These are phyloP conservation scores for Luidia sarsii DNA, from an alignment of 53 echinoderm and acorn worm genomes.

Conservation along the genomic window DNA sequence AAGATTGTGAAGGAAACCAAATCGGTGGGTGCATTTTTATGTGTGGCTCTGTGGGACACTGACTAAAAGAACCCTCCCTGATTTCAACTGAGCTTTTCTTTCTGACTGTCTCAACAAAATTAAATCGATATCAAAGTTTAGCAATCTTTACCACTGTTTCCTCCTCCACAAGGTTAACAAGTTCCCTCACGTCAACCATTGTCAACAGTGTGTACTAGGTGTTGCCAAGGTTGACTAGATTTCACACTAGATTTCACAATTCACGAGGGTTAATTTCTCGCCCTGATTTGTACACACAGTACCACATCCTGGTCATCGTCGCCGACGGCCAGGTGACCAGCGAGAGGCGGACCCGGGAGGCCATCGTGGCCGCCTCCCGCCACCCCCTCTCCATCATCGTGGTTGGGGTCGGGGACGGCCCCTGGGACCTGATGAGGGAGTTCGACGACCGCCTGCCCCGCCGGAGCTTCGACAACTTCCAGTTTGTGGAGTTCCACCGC, in stretches of 20 bases:
- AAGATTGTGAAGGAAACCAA: slow-evolving; percentile 83
- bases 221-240: too few relatives aligned
- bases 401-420: slow-evolving; percentile 98
- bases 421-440: slow-evolving; percentile 93
- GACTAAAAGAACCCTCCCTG: too few relatives aligned
- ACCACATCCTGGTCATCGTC: slow-evolving; percentile 91
- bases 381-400: slow-evolving; percentile 93
- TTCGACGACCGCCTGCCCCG: slow-evolving; percentile 83
- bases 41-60: too few relatives aligned
- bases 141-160: too few relatives aligned
- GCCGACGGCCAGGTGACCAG: slow-evolving; percentile 94
- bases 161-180: too few relatives aligned
- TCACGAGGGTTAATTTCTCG: background rate
- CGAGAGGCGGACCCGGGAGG: slow-evolving; percentile 77
- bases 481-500: slow-evolving; percentile 91
- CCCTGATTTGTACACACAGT: slow-evolving; percentile 54
- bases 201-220: too few relatives aligned
- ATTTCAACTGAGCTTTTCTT: too few relatives aligned
- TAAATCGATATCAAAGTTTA: too few relatives aligned
- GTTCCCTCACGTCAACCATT: too few relatives aligned
- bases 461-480: slow-evolving; percentile 93
- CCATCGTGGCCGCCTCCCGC: slow-evolving; percentile 87
- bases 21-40: slow-evolving; percentile 75
- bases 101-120: too few relatives aligned
- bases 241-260: too few relatives aligned